Conservation (phyloP, 2,797 vertebrate genomes). For the Silurus lanzhouensis region DNA sequence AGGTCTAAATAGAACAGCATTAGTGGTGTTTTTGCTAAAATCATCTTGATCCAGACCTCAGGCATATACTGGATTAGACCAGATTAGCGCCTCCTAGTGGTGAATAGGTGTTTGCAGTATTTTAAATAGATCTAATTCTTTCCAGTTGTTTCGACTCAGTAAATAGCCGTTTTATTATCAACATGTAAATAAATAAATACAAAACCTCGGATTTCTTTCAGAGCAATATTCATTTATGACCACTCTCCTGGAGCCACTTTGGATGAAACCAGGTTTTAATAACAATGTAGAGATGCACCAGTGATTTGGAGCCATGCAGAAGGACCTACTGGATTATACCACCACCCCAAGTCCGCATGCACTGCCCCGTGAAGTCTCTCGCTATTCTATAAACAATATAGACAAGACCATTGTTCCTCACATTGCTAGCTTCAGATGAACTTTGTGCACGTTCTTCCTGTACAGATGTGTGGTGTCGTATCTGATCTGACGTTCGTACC, state of each 20-base stretch:
- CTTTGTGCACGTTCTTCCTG: background rate
- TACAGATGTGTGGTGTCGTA: background rate
- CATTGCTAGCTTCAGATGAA: background rate
- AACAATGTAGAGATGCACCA: too few relatives aligned
- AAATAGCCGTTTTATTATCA: background rate
- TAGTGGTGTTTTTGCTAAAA: background rate
- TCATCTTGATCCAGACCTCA: background rate
- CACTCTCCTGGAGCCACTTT: background rate
- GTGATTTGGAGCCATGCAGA: background rate
- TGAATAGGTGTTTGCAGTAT: background rate
- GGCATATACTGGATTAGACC: too few relatives aligned
- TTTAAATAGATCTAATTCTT: background rate
- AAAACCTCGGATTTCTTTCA: background rate
- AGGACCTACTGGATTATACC: background rate
- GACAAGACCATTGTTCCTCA: background rate
- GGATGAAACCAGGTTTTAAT: background rate
- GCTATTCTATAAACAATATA: background rate
- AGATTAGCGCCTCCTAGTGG: slow-evolving; percentile 1
- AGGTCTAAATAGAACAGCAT: background rate
- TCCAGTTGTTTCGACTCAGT: background rate
- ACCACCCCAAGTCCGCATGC: background rate
- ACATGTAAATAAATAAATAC: too few relatives aligned
- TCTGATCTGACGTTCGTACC: background rate
- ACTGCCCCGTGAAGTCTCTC: background rate
- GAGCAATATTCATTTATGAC: background rate